Evolutionary conservation across 2,113 vertebrate species (phyloP), one percentile per base, ranked within the genome.

Genomic region (Phocoena phocoena): DNA sequence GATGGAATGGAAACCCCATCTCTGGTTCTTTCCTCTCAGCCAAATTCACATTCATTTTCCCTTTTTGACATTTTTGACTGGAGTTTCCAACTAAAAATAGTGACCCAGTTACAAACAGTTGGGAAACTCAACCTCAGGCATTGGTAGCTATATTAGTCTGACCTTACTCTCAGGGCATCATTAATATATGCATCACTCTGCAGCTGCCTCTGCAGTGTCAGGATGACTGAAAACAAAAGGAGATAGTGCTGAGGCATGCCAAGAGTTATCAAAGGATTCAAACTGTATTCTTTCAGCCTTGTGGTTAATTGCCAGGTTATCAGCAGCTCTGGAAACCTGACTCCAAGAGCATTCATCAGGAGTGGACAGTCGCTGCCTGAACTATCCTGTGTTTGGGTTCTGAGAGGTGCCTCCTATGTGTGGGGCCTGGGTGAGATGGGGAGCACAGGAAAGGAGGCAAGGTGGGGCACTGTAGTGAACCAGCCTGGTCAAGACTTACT

Each of bases 51-150:
- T 95, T 88, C 41, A 50, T 93, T 97, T 96, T 77, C 47, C 26
- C 92, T 79, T 11, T 77, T 90, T 91, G 93, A 91, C 88, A 88
- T 96, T 92, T 93, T 88, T 92, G 70, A 96, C 73, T 96, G 60
- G 84, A 96, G 25, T 62, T 89, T 94, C 74, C 83, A 70, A 81
- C 93, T 97, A 97, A 98, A 97, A 98, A 97, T 96, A 98, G 93
- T 91, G 89, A 96, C 97, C 94, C 97, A 95, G 85, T 96, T 96
- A 53, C 31, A 68, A 53, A 74, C 67, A 85, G 80, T 50, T 90
- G 20, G 83, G 68, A 95, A 94, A 53, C 33, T 87, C 36, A 76
- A 90, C 83, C 94, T 86, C 8, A 33, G 90, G 65, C 79, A 8
- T 73, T 26, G 68, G 82, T 67, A 91, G 79, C 86, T 70, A 47